Conservation (phyloP, 1,140 invertebrate species). For the Drosophila nigrodunni region DNA sequence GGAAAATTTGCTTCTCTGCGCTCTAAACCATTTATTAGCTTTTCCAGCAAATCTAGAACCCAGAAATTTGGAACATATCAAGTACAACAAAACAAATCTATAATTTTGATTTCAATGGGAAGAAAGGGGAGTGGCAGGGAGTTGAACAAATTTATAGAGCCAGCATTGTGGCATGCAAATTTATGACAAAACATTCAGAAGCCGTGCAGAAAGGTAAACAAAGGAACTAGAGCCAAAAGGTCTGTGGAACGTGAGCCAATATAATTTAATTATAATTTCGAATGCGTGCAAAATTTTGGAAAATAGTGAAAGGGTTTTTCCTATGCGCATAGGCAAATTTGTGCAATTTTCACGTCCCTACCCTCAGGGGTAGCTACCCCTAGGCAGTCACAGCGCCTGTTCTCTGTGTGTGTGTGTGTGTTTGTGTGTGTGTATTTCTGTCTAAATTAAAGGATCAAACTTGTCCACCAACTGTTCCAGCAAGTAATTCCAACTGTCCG, state of each 20-base stretch:
- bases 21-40: conserved; percentile 42
- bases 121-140: conserved; percentile 15
- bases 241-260: conserved; percentile 65
- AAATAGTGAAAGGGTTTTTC: conserved; percentile 45
- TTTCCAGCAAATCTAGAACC: not conserved
- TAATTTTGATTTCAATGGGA: conserved; percentile 60
- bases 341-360: not conserved
- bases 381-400: conserved; percentile 1
- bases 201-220: conserved; percentile 74
- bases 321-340: conserved; percentile 32
- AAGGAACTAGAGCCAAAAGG: conserved; percentile 30
- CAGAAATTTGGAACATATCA: conserved; percentile 4
- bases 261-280: conserved; percentile 80
- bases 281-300: conserved; percentile 69
- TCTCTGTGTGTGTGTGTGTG: not conserved
- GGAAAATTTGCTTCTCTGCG: conserved; percentile 4
- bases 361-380: conserved; percentile 28
- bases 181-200: conserved; percentile 76
- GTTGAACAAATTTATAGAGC: conserved; percentile 54
- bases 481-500: conserved; percentile 7
- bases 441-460: conserved; percentile 45
- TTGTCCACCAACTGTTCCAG: conserved; percentile 29
- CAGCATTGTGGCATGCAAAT: conserved; percentile 74
- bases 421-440: conserved; percentile 13
- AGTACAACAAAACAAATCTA: conserved; percentile 58